Evolutionary conservation across 2,797 vertebrate genomes (phyloP), one percentile per base, ranked within the genome.

Genomic region (Molothrus ater): DNA sequence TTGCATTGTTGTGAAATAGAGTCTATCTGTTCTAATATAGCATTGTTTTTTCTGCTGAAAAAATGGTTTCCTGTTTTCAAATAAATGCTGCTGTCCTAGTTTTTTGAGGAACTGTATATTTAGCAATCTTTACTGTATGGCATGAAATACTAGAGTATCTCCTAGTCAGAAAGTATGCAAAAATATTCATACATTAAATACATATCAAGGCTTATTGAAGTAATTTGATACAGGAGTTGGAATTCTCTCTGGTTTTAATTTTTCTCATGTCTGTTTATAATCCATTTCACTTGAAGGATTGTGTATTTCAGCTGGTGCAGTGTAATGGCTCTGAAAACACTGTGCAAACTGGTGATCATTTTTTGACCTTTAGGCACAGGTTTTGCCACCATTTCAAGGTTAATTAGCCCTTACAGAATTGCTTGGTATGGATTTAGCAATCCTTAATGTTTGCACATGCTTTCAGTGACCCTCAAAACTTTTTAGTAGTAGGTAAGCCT

Each of bases 1-100:
- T 96, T 86, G 74, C 60, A 47, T 79, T 95, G 75, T 93, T 97
- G 88, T 96, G 88, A 96, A 94, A 94, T 97, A 63, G 76, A 96
- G 60, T 91, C 86, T 86, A 66, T 95, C 66, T 86, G 29, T 93
- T 95, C 92, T 91, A 73, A 90, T 84, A 42, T 68, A 90, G 42
- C 73, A 89, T 94, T 91, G 29, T 64, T 51, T 93, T 50, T 78
- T 92, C 86, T 95, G 80, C 85, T 85, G 61, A 88, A 94, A 88
- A 80, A 93, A 80, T 54, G 88, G 48, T 91, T 96, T 96, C 54
- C 26, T 91, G 57, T 95, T 97, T 96, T 92, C 66, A 95, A 80
- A 89, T 92, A 93, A 93, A 93, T 95, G 88, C n/a, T 88, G 43
- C 73, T 96, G 48, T 80, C 81, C 64, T 80, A 59, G 73, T 79